Evolutionary conservation across 2,797 vertebrate genomes (phyloP).

Genomic region (Pseudochirops corinnae): DNA sequence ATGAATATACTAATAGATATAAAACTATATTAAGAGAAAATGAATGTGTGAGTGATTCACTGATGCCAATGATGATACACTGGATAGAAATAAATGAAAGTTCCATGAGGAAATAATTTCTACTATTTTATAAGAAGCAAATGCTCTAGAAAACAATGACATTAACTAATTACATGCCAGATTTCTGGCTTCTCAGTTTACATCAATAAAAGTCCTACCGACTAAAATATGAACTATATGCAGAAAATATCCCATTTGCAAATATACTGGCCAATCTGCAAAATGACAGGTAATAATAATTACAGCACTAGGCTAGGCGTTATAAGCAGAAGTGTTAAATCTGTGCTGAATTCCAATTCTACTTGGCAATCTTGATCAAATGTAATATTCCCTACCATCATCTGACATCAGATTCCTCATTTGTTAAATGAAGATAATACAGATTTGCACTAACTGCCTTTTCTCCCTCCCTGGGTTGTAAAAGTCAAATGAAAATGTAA

Average conservation of each 20-base stretch:
- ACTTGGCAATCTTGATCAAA: neutral
- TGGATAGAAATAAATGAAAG: constrained; percentile 19
- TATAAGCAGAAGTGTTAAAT: neutral
- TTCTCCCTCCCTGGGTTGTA: neutral
- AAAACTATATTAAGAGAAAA: constrained; percentile 60
- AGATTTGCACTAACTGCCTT: neutral
- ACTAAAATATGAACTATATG: constrained; percentile 20
- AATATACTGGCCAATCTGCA: constrained; percentile 25
- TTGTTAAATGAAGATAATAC: neutral
- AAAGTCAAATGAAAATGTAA: neutral
- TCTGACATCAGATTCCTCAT: neutral
- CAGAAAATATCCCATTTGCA: constrained; percentile 43
- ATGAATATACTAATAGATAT: neutral
- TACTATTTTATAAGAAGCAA: constrained; percentile 23
- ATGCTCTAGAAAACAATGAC: constrained; percentile 70
- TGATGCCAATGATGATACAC: constrained; percentile 57
- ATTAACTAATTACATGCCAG: constrained; percentile 40
- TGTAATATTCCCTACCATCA: neutral
- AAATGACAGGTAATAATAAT: constrained; percentile 10
- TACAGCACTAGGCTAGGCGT: neutral
- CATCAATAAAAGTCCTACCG: constrained; percentile 12
- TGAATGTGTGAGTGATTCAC: constrained; percentile 38
- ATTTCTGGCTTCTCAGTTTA: constrained; percentile 47
- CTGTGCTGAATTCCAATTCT: neutral
- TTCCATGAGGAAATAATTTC: constrained; percentile 51